Base-by-base conservation (phyloP, 2,888 invertebrate species). In the Baronia brevicornis region DNA sequence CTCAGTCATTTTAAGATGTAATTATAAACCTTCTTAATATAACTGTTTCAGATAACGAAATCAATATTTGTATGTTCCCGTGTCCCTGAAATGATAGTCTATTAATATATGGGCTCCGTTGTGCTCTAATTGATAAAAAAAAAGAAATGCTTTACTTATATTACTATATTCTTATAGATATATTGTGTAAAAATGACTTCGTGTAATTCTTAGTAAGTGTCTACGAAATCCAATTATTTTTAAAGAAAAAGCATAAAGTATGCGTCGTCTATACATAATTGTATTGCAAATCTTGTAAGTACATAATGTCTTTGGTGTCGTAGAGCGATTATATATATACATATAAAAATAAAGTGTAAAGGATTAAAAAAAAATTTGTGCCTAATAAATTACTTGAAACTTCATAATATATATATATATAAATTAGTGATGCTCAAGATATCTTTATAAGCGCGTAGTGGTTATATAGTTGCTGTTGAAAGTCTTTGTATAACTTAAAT, bases 141-240 rank as follows among this genome's bases (percentile, higher is more conserved):
- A 18, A 60, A 74, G n/a, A 79, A 82, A 82, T 82, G 84, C 84
- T 84, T 84, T 82, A 82, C 80, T 67, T 74, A 79, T 69, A 78
- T 56, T 60, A 64, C 70, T 82, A 77, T 84, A 84, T 84, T 84
- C 84, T 84, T 84, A 80, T 84, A 84, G 75, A 75, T 78, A 65
- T 84, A 80, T 80, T 53, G 75, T 82, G 79, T 82, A 82, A 72
- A 79, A 73, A 70, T 58, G 39, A 65, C 63, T 75, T 68, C 70
- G 62, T 71, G 72, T 80, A 73, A 64, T 64, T 70, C 57, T 72
- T 75, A 79, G 68, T 78, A 67, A 72, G 78, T 82, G 80, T 84
- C 80, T 82, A 82, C 60, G 71, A 66, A 75, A 54, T 78, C 61
- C 60, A 61, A 69, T 66, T 63, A 64, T 64, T 63, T 60, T 51